Base-by-base conservation (phyloP, 2,888 invertebrate genomes). In the Steromphala cineraria region DNA sequence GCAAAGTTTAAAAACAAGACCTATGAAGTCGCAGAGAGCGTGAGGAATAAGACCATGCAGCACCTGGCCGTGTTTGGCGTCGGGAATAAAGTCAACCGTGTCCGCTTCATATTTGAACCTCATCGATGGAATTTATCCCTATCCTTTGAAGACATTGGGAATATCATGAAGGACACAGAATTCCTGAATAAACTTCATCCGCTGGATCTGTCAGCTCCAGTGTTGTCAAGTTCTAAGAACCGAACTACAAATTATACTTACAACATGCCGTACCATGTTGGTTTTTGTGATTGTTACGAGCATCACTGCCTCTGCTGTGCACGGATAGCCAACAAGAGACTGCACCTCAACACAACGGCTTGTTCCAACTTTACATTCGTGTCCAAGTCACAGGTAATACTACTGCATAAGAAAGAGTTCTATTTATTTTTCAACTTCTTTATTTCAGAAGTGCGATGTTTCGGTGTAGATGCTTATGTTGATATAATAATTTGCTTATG, bases 221-320 rank as follows among this genome's bases (percentile, higher is more conserved):
- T 82, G 31, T 71, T 86, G 55, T 36, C 81, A 0, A 86, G 86
- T 28, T 79, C 81, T 2, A 76, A 78, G 19, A 86, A 86, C 67
- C 46, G 84, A 40, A 86, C 86, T 19, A 77, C 83, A 28, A 86
- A 84, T 75, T 86, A 82, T 55, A 84, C 83, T 21, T 81, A 82
- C 21, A 81, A 79, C n/a, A 86, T 86, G 86, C 81, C 83, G 0
- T 74, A 83, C n/a, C 83, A 86, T 53, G 82, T 90, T 53, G 90
- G 90, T 0, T 90, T 87, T 75, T 90, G 90, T 87, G 89, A 89
- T 62, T 90, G 90, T 79, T 83, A 84, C 53, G 90, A 90, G 56
- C 85, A 85, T n/a, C 85, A 89, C 36, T 91, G 91, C 79, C 80
- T 87, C 55, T 91, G 91, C 78, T 91, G 91, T 88, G 89, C 89